Evolutionary conservation across 2,888 invertebrate genomes (phyloP).

Genomic region (Prostheceraeus crozeri): DNA sequence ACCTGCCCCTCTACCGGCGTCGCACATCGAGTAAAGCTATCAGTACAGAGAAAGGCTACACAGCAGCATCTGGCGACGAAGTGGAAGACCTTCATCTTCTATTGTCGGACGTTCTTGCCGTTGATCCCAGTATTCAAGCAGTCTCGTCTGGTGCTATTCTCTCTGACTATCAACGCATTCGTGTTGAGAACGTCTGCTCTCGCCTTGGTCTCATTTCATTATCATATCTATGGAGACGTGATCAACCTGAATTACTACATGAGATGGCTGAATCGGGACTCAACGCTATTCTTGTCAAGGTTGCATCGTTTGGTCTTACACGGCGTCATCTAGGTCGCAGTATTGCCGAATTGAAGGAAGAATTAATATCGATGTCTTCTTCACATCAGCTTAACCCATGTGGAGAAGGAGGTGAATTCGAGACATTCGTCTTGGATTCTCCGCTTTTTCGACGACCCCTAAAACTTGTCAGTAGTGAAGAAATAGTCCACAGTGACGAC

Average conservation of each 20-base stretch:
- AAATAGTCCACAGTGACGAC: slow-evolving; percentile 80
- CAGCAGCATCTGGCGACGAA: slow-evolving; percentile 61
- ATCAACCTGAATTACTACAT: slow-evolving; percentile 78
- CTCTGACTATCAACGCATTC: slow-evolving; percentile 92
- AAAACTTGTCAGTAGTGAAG: slow-evolving; percentile 60
- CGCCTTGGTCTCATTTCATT: slow-evolving; percentile 79
- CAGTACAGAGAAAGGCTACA: slow-evolving; percentile 63
- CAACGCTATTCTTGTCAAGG: slow-evolving; percentile 91
- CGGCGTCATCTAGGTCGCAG: slow-evolving; percentile 70
- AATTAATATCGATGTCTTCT: slow-evolving; percentile 2
- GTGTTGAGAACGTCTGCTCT: slow-evolving; percentile 94
- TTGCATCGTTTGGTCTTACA: slow-evolving; percentile 73
- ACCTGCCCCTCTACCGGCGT: slow-evolving; percentile 76
- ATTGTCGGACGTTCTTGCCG: slow-evolving; percentile 67
- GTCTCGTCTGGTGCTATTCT: slow-evolving; percentile 94
- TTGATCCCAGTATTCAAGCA: slow-evolving; percentile 65
- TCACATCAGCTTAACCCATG: slow-evolving; percentile 45
- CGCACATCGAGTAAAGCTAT: slow-evolving; percentile 77
- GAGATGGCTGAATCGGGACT: slow-evolving; percentile 92
- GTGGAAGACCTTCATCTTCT: slow-evolving; percentile 89
- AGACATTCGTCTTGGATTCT: slow-evolving; percentile 92
- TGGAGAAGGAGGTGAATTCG: slow-evolving; percentile 98
- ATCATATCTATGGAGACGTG: slow-evolving; percentile 88
- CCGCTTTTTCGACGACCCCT: slow-evolving; percentile 83
- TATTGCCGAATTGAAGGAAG: slow-evolving; percentile 7